A percentile compares a stretch with the other conserved stretches of the same genome.
These are phyloP conservation scores for Manduca sexta DNA, from an alignment of 1,140 invertebrate species.

Conservation along the genomic window DNA sequence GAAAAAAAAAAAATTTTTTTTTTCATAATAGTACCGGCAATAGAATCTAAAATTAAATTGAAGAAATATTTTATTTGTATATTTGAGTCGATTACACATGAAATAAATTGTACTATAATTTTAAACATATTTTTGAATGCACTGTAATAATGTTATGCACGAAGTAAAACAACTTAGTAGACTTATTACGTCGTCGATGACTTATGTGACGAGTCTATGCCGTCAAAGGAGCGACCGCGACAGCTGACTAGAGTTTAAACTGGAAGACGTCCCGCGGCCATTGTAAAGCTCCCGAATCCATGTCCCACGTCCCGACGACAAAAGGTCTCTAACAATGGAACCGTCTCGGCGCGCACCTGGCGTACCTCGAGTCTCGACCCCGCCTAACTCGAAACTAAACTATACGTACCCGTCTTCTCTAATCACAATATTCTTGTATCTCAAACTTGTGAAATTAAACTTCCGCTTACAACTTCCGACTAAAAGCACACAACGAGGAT, in stretches of 20 bases:
- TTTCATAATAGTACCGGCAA: too few relatives aligned
- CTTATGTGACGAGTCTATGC: constrained; percentile 32
- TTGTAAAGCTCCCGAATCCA: constrained; percentile 43
- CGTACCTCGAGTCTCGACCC: constrained; percentile 36
- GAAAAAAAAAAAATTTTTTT: too few relatives aligned
- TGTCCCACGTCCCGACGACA: constrained; percentile 35
- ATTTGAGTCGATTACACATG: too few relatives aligned
- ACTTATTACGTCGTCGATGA: constrained; percentile 21
- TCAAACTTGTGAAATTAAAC: constrained; percentile 19
- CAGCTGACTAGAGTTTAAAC: constrained; percentile 62
- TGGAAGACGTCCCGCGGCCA: constrained; percentile 64
- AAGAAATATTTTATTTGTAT: too few relatives aligned
- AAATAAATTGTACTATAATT: too few relatives aligned
- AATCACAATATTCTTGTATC: constrained; percentile 19
- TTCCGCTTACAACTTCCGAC: constrained; percentile 33
- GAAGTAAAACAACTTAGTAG: not conserved
- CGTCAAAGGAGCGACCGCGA: constrained; percentile 38
- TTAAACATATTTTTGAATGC: too few relatives aligned
- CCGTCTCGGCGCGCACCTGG: constrained; percentile 61
- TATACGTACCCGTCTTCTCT: constrained; percentile 19
- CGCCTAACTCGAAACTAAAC: constrained; percentile 44
- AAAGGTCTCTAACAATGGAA: constrained; percentile 42
- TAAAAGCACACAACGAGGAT: not conserved
- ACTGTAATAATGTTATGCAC: too few relatives aligned
- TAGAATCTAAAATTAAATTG: too few relatives aligned